Percentiles rank a stretch among this genome's conserved stretches.
Conservation (phyloP, 2,888 invertebrate species). For the Limnephilus auricula region DNA sequence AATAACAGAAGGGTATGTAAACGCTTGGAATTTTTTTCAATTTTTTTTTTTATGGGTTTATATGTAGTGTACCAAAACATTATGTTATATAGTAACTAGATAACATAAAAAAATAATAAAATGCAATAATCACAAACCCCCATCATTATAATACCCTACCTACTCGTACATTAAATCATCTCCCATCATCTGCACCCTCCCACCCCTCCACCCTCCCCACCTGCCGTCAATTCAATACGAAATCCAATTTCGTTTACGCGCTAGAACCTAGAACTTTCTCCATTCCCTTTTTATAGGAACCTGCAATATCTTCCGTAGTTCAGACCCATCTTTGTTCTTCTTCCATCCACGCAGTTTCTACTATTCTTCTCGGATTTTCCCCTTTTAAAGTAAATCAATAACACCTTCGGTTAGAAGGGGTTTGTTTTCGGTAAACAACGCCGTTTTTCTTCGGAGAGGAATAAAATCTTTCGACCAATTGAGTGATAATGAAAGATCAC, state of each 20-base stretch:
- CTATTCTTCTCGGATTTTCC: conserved; percentile 56
- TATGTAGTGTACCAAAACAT: background rate
- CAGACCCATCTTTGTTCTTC: conserved; percentile 50
- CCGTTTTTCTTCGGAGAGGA: conserved; percentile 23
- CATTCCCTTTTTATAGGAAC: conserved; percentile 69
- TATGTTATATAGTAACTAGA: background rate
- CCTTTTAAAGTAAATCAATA: conserved; percentile 59
- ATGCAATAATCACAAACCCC: background rate
- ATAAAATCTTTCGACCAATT: conserved; percentile 39
- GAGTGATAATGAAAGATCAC: conserved; percentile 40
- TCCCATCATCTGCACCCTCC: conserved; percentile 43
- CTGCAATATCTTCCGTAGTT: conserved; percentile 34
- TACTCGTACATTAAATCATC: conserved; percentile 16
- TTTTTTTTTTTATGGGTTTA: no score
- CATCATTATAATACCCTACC: conserved; percentile 13
- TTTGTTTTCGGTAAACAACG: conserved; percentile 56
- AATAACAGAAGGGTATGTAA: background rate
- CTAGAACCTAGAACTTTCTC: conserved; percentile 74
- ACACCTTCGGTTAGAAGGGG: conserved; percentile 50
- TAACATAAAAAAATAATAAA: background rate
- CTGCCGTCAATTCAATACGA: conserved; percentile 73
- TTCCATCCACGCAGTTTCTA: conserved; percentile 65
- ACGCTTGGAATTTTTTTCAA: no score
- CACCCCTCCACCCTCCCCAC: conserved; percentile 64
- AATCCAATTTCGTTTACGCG: conserved; percentile 75